Evolutionary conservation across 2,888 invertebrate species (phyloP), one percentile per base, ranked within the genome.

Genomic region (Tipula confusa): DNA sequence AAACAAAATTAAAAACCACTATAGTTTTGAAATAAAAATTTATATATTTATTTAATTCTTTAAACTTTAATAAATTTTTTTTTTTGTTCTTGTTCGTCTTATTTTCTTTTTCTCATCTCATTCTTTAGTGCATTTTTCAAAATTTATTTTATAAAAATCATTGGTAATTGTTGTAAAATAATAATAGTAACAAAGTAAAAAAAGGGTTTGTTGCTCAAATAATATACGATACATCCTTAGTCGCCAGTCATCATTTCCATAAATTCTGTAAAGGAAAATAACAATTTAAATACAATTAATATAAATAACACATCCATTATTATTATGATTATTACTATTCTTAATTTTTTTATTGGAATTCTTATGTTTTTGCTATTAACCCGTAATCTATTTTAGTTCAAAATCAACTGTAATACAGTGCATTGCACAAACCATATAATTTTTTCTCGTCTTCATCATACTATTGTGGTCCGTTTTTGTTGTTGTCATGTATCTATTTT

Each of bases 241-340:
- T 94, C 94, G 64, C 94, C 94, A 84, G 94, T 94, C 94, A 94
- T 94, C 94, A 94, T 94, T 87, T 92, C 94, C 94, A 94, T 94
- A 90, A 94, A 94, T 89, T 94, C 94, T 94, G 92, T 85, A 92
- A 93, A 84, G 84, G 86, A 85, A 87, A 87, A 86, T 84, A 85
- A 83, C 84, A 83, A 84, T 29, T 24, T 24, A 84, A 83, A 33
- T 83, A 85, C 29, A 43, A 79, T 81, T 79, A 83, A 64, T 64
- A 64, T 24, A 24, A 64, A 64, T 9, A 64, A 64, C 18, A 64
- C 15, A 18, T 64, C 18, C 9, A 24, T 64, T 64, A 24, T 64
- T 18, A 64, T 64, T 64, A 24, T 64, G 43, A 15, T 43, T 43
- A n/a, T 36, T 36, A 36, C 36, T 43, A 43, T 64, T 64, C 24